Conservation (phyloP, 2,797 vertebrate species). For the Pangasius krempfi region DNA sequence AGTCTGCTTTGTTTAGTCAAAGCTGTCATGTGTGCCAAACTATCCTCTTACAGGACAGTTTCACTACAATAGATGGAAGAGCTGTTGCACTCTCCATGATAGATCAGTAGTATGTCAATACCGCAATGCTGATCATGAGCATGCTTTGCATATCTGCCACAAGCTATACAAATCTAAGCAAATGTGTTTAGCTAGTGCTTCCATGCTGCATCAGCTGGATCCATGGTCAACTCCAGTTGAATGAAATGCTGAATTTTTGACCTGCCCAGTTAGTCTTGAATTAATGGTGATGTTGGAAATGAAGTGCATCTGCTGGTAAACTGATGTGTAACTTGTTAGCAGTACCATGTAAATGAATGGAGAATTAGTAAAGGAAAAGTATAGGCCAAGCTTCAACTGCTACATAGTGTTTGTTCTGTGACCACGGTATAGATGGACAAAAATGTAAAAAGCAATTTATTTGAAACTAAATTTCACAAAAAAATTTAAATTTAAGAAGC, state of each 20-base stretch:
- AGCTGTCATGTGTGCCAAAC: constrained; percentile 12
- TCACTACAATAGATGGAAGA: constrained; percentile 14
- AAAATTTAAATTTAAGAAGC: background rate
- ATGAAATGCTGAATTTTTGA: background rate
- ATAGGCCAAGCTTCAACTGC: background rate
- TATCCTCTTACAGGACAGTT: constrained; percentile 8
- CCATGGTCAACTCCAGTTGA: background rate
- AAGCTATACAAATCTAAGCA: constrained; percentile 55
- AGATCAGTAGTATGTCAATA: background rate
- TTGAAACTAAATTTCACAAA: background rate
- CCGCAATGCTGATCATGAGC: background rate
- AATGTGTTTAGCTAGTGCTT: constrained; percentile 37
- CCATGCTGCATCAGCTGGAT: background rate
- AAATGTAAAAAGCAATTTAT: background rate
- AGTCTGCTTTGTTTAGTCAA: constrained; percentile 23
- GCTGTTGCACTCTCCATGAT: background rate
- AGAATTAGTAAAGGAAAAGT: background rate
- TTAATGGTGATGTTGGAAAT: background rate
- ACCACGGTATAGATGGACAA: background rate
- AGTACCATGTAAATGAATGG: background rate
- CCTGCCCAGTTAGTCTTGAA: too few relatives aligned
- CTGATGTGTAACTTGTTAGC: background rate
- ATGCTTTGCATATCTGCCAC: constrained; percentile 49
- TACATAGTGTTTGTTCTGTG: too few relatives aligned
- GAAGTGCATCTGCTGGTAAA: background rate